phyloP scores from a whole-genome alignment of 2,888 invertebrate genomes.

The Eristalinus sepulchralis region DNA sequence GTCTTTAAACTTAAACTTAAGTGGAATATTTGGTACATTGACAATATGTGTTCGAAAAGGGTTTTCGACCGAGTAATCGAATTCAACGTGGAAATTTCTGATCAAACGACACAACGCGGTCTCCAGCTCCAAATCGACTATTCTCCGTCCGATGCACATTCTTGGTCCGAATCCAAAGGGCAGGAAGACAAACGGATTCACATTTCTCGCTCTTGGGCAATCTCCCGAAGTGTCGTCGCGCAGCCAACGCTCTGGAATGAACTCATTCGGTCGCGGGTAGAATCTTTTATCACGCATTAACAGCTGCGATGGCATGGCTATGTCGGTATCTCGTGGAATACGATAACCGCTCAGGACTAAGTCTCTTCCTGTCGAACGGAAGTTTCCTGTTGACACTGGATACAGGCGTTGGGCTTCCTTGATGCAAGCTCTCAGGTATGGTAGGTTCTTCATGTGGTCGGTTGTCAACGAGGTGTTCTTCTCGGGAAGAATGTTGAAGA shows the following conservation, averaged over 20 bases:
- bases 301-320: constrained; percentile 87
- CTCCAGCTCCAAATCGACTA: constrained; percentile 86
- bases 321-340: constrained; percentile 85
- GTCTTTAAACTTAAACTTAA: constrained; percentile 74
- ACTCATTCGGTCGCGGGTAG: constrained; percentile 81
- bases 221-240: constrained; percentile 12
- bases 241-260: constrained; percentile 87
- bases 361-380: constrained; percentile 82
- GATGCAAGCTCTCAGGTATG: constrained; percentile 86
- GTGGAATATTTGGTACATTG: constrained; percentile 74
- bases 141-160: constrained; percentile 85
- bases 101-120: constrained; percentile 80
- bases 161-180: constrained; percentile 75
- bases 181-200: constrained; percentile 69
- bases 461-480: constrained; percentile 78
- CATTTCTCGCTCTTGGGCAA: constrained; percentile 62
- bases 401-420: constrained; percentile 86
- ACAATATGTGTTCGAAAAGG: constrained; percentile 74
- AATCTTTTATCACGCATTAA: constrained; percentile 84
- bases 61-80: constrained; percentile 74
- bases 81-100: constrained; percentile 76
- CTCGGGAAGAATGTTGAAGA: constrained; percentile 79
- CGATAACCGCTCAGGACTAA: constrained; percentile 84
- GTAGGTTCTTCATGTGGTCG: constrained; percentile 80
- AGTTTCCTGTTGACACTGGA: constrained; percentile 83